These are phyloP conservation scores for Poicephalus meyeri DNA, from an alignment of 2,113 vertebrate species.

Conservation along the genomic window DNA sequence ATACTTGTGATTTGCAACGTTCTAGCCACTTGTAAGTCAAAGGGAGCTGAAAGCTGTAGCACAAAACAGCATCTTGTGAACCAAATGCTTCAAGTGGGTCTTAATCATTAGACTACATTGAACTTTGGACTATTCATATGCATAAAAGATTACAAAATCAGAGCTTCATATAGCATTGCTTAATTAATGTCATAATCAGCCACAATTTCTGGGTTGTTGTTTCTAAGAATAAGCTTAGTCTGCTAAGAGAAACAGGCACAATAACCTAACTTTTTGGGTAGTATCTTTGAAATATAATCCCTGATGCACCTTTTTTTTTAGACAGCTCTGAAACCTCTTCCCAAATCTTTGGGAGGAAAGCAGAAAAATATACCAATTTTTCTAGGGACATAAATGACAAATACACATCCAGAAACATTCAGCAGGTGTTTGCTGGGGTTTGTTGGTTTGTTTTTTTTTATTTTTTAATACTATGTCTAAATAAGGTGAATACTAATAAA, in stretches of 20 bases:
- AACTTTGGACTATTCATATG: slow-evolving; percentile 22
- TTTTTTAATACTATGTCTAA: neutral
- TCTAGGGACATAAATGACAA: neutral
- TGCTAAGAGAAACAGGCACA: neutral
- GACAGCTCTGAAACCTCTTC: neutral
- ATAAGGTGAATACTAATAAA: neutral
- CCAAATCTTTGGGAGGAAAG: neutral
- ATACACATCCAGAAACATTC: neutral
- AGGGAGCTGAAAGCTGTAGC: neutral
- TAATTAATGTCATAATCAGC: slow-evolving; percentile 24
- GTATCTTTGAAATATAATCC: neutral
- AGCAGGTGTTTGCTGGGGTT: neutral
- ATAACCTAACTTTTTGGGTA: neutral
- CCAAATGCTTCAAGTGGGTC: neutral
- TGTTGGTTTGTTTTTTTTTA: neutral
- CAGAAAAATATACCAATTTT: neutral
- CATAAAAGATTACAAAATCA: slow-evolving; percentile 22
- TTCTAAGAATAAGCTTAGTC: neutral
- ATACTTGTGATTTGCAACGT: neutral
- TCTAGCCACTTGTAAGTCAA: neutral
- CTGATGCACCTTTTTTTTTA: neutral
- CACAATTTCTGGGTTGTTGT: neutral
- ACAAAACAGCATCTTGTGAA: neutral
- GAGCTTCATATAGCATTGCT: slow-evolving; percentile 8
- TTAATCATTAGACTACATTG: slow-evolving; percentile 33